Evolutionary conservation across 2,113 vertebrate species (phyloP).

Genomic region (Tringa solitaria): DNA sequence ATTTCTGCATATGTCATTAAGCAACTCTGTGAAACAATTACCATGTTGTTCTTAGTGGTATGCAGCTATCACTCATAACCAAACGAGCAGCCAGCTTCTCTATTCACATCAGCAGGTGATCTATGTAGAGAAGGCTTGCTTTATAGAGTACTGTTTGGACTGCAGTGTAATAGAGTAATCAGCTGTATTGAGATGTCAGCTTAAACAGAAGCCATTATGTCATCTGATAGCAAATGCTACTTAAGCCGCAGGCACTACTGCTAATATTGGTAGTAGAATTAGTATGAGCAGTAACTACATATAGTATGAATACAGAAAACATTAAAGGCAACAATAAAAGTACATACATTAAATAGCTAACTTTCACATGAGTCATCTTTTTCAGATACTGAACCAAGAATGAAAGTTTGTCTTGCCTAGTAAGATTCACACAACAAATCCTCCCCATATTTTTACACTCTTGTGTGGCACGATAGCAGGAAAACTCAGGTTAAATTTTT

Average conservation of each 20-base stretch:
- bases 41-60: not conserved
- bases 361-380: not conserved
- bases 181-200: constrained; percentile 54
- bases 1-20: not conserved
- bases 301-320: constrained; percentile 16
- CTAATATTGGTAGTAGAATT: constrained; percentile 54
- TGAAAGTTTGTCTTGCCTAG: not conserved
- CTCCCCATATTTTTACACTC: not conserved
- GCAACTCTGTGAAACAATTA: not conserved
- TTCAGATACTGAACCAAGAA: not conserved
- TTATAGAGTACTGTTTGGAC: constrained; percentile 21
- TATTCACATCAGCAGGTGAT: constrained; percentile 44
- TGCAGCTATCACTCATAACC: not conserved
- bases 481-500: not conserved
- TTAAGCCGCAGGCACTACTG: constrained; percentile 21
- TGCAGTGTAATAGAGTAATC: constrained; percentile 27
- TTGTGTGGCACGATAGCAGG: not conserved
- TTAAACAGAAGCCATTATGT: constrained; percentile 67
- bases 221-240: constrained; percentile 59
- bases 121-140: constrained; percentile 47
- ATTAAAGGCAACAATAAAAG: not conserved
- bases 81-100: not conserved
- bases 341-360: not conserved
- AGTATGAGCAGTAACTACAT: not conserved
- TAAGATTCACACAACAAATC: not conserved